These are phyloP conservation scores for Gryllus bimaculatus DNA, from an alignment of 1,140 invertebrate genomes.

Conservation along the genomic window DNA sequence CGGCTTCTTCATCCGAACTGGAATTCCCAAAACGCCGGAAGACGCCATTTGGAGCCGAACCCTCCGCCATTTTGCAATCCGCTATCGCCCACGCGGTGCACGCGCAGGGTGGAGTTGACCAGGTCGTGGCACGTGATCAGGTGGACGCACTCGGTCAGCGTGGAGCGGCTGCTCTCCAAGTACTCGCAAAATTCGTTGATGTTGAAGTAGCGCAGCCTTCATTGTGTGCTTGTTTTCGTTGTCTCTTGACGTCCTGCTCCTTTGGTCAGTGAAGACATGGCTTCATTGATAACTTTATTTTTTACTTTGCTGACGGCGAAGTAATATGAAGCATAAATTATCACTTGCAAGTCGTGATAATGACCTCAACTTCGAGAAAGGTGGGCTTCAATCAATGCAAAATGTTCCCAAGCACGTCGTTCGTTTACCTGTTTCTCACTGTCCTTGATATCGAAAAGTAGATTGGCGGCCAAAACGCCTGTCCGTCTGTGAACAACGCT, in stretches of 20 bases:
- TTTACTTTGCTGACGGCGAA: no score
- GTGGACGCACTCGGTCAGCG: constrained; percentile 61
- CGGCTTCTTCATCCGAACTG: constrained; percentile 33
- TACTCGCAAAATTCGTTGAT: background rate
- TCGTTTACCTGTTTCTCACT: no score
- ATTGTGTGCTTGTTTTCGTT: background rate
- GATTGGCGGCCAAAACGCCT: no score
- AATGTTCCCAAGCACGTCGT: no score
- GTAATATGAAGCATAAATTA: no score
- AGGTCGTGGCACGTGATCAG: constrained; percentile 52
- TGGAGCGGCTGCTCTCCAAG: background rate
- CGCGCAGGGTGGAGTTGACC: constrained; percentile 43
- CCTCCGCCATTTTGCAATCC: constrained; percentile 49
- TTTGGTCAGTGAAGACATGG: background rate
- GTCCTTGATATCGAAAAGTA: no score
- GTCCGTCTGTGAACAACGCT: no score
- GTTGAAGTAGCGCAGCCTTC: background rate
- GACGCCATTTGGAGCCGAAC: constrained; percentile 45
- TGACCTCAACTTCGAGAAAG: no score
- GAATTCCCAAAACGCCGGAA: constrained; percentile 46
- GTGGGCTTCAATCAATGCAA: no score
- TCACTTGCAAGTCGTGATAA: no score
- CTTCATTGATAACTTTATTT: constrained; percentile 6
- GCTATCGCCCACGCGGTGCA: constrained; percentile 50
- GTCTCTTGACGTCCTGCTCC: background rate